phyloP scores from a whole-genome alignment of 2,113 vertebrate species.

The Agelaius tricolor region DNA sequence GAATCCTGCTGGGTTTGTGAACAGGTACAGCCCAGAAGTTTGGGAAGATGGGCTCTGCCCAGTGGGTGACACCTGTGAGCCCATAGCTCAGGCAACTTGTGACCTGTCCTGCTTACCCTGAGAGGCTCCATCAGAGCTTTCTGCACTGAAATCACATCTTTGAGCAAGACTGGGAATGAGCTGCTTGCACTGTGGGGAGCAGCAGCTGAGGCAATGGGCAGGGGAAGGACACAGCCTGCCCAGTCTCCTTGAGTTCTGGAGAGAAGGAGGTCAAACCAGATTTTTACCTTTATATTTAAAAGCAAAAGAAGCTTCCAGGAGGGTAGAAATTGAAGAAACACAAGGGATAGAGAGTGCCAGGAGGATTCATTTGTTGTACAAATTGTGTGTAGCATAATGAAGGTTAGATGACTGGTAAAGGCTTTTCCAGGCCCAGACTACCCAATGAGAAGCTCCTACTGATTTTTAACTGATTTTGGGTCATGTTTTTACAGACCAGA shows the following conservation, averaged over 20 bases:
- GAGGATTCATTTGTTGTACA: not conserved
- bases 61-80: not conserved
- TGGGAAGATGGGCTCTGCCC: not conserved
- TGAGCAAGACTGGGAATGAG: not conserved
- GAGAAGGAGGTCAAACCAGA: not conserved
- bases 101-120: not conserved
- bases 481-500: not conserved
- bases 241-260: not conserved
- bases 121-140: not conserved
- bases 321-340: not conserved
- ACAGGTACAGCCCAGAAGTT: not conserved
- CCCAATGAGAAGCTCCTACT: not conserved
- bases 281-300: not conserved
- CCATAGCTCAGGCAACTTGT: not conserved
- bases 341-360: not conserved
- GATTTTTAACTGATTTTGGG: not conserved
- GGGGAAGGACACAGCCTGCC: not conserved
- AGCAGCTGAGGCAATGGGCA: not conserved
- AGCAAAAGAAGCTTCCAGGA: not conserved
- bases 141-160: fast-evolving
- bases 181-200: not conserved
- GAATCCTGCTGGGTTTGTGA: not conserved
- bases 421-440: not conserved
- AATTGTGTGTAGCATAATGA: not conserved
- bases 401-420: not conserved